These are phyloP conservation scores for Aurelia coerulea DNA, from an alignment of 30 jellyfish, hydroid and myxozoan species.

Conservation along the genomic window DNA sequence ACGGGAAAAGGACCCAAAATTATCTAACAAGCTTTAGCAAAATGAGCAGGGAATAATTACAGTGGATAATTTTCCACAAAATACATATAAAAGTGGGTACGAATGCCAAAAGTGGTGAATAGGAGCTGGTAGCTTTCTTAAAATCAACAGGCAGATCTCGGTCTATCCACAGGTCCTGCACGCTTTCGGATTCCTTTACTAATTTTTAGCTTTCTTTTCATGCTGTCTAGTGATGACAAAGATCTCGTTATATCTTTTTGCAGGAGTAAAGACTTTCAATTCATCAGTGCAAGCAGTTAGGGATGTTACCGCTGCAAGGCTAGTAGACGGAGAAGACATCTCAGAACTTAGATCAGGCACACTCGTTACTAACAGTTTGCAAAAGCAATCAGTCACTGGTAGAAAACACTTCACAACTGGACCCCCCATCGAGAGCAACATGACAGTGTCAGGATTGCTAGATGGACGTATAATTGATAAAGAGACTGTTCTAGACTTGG, in stretches of 20 bases:
- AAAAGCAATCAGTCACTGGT: constrained; percentile 63
- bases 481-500: constrained; percentile 29
- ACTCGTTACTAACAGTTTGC: not conserved
- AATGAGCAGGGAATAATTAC: too few relatives aligned
- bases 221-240: too few relatives aligned
- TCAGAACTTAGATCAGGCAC: constrained; percentile 39
- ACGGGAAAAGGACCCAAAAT: too few relatives aligned
- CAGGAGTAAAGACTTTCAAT: constrained; percentile 51
- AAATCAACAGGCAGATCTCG: too few relatives aligned
- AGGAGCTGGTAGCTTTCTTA: too few relatives aligned
- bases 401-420: constrained; percentile 25
- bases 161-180: too few relatives aligned
- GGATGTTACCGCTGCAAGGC: constrained; percentile 21
- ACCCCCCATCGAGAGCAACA: not conserved
- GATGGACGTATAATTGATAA: constrained; percentile 37
- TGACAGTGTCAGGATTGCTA: constrained; percentile 33
- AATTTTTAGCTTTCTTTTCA: too few relatives aligned
- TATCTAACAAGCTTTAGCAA: too few relatives aligned
- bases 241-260: not conserved
- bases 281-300: constrained; percentile 20
- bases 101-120: too few relatives aligned
- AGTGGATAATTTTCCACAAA: too few relatives aligned
- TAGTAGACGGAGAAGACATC: constrained; percentile 47
- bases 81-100: too few relatives aligned
- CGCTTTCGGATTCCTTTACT: too few relatives aligned